These are phyloP conservation scores for Aurelia coerulea DNA, from an alignment of 30 jellyfish, hydroid and myxozoan species.

Conservation along the genomic window DNA sequence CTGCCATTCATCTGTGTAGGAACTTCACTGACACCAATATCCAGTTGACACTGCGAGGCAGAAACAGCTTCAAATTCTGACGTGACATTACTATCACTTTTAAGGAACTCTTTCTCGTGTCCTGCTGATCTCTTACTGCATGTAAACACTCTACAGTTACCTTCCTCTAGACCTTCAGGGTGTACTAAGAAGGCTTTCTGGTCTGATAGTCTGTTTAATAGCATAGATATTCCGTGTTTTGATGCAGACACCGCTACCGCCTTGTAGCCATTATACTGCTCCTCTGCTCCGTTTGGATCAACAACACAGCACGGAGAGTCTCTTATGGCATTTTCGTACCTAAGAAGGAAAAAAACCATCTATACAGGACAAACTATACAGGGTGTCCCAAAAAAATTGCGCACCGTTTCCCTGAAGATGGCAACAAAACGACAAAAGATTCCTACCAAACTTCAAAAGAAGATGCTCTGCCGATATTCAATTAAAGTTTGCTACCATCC, in stretches of 20 bases:
- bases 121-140: slow-evolving; percentile 41
- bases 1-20: not conserved
- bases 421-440: no score
- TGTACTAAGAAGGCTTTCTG: slow-evolving; percentile 74
- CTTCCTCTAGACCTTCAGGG: slow-evolving; percentile 67
- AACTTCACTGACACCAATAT: not conserved
- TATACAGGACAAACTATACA: not conserved
- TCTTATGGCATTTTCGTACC: slow-evolving; percentile 30
- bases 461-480: no score
- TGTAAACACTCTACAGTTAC: slow-evolving; percentile 83
- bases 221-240: slow-evolving; percentile 79
- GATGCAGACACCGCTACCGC: slow-evolving; percentile 79
- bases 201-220: slow-evolving; percentile 61
- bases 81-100: slow-evolving; percentile 64
- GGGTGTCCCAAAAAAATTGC: no score
- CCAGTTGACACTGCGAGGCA: slow-evolving; percentile 66
- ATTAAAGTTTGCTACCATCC: no score
- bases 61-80: slow-evolving; percentile 78
- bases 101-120: slow-evolving; percentile 29
- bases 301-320: slow-evolving; percentile 37
- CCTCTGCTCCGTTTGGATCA: slow-evolving; percentile 42
- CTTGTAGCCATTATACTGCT: slow-evolving; percentile 27
- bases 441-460: no score
- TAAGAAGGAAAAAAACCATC: not conserved
- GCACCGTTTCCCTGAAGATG: no score